Conservation (phyloP, 1,140 invertebrate genomes). For the Ephestia elutella region DNA sequence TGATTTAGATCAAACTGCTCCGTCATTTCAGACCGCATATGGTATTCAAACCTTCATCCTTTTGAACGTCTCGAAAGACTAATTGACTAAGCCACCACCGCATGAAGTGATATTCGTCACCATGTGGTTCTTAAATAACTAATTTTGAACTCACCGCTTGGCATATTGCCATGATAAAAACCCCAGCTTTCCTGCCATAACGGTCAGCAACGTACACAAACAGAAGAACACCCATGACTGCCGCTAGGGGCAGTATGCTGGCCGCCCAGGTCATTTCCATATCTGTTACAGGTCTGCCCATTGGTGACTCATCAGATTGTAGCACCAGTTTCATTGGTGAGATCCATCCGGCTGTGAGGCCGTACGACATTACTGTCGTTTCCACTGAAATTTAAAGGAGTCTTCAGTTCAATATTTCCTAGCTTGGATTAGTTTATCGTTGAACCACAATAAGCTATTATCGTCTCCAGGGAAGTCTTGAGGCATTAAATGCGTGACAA, state of each 20-base stretch:
- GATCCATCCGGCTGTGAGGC: constrained; percentile 69
- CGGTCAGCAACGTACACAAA: constrained; percentile 44
- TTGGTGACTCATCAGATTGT: constrained; percentile 39
- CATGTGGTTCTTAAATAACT: no score
- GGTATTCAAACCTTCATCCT: no score
- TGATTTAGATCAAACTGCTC: no score
- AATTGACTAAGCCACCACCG: no score
- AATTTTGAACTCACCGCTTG: constrained; percentile 21
- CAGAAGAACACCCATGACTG: constrained; percentile 31
- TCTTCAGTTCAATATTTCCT: no score
- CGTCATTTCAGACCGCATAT: no score
- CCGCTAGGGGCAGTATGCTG: constrained; percentile 43
- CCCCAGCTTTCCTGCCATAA: constrained; percentile 54
- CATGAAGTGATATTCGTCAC: no score
- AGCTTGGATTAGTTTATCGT: no score
- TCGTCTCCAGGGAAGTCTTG: no score
- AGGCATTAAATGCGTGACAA: no score
- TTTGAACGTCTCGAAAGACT: no score
- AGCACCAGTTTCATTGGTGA: constrained; percentile 64
- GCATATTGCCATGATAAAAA: constrained; percentile 41
- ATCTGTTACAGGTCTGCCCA: constrained; percentile 56
- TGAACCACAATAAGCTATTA: no score
- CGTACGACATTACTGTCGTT: constrained; percentile 59
- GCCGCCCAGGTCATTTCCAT: constrained; percentile 63
- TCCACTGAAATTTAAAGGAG: constrained; percentile 66